Evolutionary conservation across 2,888 invertebrate species (phyloP), one percentile per base, ranked within the genome.

Genomic region (Tipula confusa): DNA sequence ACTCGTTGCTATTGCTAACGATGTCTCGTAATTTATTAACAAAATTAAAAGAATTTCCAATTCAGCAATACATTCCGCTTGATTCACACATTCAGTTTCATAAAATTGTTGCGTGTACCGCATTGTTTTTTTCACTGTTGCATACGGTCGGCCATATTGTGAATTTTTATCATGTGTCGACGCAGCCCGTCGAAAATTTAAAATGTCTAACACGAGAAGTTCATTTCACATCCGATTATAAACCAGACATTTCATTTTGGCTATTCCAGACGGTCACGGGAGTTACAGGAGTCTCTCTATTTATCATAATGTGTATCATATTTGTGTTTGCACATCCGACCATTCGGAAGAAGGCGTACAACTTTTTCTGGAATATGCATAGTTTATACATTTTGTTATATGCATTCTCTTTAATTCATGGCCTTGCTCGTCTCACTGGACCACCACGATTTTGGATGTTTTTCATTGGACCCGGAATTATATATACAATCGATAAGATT

Each of bases 31-130:
- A 98, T 89, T 91, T 98, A 28, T 91, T 98, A 84, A 98, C 98
- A 0, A 97, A 97, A 88, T 91, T 98, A 4, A 96, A 98, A 90
- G 97, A 98, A 88, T 97, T 97, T 87, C 95, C 97, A 82, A 93
- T 98, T 83, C 97, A 97, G 86, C 97, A 98, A 87, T 98, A 97
- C 89, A 96, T 97, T 84, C 98, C 98, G 0, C 89, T 98, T 28
- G 98, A 98, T 88, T 96, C 98, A 0, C 97, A 98, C 87, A 97
- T 98, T 83, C 97, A 97, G 87, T 98, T 98, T 89, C 98, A 98
- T 89, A 98, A 98, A 90, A 97, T 98, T 83, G 97, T 97, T 0
- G 98, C 98, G 0, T 96, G 97, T 86, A 98, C 98, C 0, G 98
- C 97, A 0, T 90, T 97, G 0, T 97, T 98, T 90, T 98, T 98